These are phyloP conservation scores for Cuniculus paca DNA, from an alignment of 2,797 vertebrate genomes.

Conservation along the genomic window DNA sequence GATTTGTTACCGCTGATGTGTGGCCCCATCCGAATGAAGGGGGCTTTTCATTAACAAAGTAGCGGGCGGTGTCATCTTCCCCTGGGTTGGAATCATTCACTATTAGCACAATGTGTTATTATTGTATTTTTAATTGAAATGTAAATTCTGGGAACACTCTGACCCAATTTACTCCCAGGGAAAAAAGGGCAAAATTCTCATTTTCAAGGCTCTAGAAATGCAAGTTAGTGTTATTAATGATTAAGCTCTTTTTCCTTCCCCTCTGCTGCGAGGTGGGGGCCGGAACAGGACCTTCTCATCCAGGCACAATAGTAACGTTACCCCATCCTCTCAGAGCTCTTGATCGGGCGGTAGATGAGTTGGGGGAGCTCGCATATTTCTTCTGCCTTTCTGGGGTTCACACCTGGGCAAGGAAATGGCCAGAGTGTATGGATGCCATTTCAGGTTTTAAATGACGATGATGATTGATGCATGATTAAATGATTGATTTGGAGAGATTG, in stretches of 20 bases:
- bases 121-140: conserved; percentile 99
- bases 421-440: conserved; percentile 41
- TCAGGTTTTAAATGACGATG: conserved; percentile 76
- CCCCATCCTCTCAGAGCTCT: conserved; percentile 30
- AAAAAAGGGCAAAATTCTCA: conserved; percentile 94
- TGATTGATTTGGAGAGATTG: conserved; percentile 68
- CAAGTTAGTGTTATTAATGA: conserved; percentile 87
- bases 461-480: conserved; percentile 74
- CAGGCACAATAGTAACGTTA: conserved; percentile 68
- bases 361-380: conserved; percentile 7
- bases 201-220: conserved; percentile 92
- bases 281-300: conserved; percentile 75
- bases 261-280: conserved; percentile 52
- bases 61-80: conserved; percentile 96
- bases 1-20: conserved; percentile 93
- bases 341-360: conserved; percentile 63
- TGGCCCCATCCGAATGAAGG: conserved; percentile 94
- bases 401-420: conserved; percentile 80
- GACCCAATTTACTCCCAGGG: conserved; percentile 92
- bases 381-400: conserved; percentile 56
- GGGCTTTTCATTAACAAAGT: conserved; percentile 96
- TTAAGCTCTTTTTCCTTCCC: conserved; percentile 78
- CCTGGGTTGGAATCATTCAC: conserved; percentile 93
- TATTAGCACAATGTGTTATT: conserved; percentile 97
- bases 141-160: conserved; percentile 97